These are phyloP conservation scores for Zaprionus ornatus DNA, from an alignment of 1,140 invertebrate genomes.

Conservation along the genomic window DNA sequence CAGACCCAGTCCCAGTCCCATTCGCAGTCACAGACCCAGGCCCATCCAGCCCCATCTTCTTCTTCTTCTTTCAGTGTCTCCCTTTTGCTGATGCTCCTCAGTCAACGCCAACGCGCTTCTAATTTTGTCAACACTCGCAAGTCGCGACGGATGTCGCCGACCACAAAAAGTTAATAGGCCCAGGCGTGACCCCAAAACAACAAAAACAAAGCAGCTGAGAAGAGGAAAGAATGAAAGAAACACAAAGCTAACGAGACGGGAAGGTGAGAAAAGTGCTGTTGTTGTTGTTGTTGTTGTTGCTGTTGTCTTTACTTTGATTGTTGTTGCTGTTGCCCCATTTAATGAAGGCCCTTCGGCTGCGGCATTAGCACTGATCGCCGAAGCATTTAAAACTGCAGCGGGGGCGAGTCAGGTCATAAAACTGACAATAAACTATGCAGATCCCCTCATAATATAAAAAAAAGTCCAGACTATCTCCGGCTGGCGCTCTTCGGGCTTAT, in stretches of 20 bases:
- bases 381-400: constrained; percentile 69
- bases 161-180: constrained; percentile 78
- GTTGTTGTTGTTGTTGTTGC: constrained; percentile 9
- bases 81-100: background rate
- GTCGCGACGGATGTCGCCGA: constrained; percentile 61
- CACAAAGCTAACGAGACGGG: constrained; percentile 52
- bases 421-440: constrained; percentile 65
- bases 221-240: constrained; percentile 13
- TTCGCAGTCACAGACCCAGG: background rate
- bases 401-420: constrained; percentile 60
- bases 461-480: constrained; percentile 25
- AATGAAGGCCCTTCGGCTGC: constrained; percentile 38
- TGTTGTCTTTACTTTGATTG: constrained; percentile 22
- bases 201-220: constrained; percentile 16
- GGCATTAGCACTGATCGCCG: constrained; percentile 70
- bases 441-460: constrained; percentile 27
- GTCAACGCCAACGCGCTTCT: constrained; percentile 64
- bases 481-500: constrained; percentile 27
- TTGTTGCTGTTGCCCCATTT: constrained; percentile 45
- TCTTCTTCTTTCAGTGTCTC: no score
- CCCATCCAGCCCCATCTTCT: background rate
- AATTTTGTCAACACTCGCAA: constrained; percentile 67
- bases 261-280: constrained; percentile 74
- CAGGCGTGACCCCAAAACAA: constrained; percentile 62
- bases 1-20: background rate